Percentiles rank a stretch among this genome's conserved stretches.
Conservation (phyloP, 2,113 vertebrate species). For the Mesoclemmys tuberculata region DNA sequence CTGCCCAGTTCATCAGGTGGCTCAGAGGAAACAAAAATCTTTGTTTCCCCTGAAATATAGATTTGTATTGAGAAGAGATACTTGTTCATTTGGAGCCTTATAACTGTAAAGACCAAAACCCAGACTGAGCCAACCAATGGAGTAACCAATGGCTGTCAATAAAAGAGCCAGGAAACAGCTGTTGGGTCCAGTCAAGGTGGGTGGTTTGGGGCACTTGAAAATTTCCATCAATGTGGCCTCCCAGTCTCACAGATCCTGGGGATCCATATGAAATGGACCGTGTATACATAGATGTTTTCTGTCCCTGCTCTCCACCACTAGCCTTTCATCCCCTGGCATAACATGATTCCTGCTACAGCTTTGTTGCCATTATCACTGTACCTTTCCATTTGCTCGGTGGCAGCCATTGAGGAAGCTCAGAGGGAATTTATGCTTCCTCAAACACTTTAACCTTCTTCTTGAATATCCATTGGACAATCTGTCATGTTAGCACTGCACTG, state of each 20-base stretch:
- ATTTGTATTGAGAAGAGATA: not conserved
- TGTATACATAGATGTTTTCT: not conserved
- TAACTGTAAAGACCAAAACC: not conserved
- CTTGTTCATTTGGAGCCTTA: not conserved
- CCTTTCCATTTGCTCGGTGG: not conserved
- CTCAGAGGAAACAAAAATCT: not conserved
- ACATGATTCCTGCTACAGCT: fast-evolving
- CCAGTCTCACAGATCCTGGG: not conserved
- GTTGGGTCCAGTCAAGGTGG: not conserved
- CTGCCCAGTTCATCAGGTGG: not conserved
- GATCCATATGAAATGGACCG: not conserved
- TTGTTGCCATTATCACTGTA: not conserved
- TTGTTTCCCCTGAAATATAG: not conserved
- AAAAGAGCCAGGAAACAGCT: not conserved
- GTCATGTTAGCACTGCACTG: not conserved
- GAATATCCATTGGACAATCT: not conserved
- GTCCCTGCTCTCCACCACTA: not conserved
- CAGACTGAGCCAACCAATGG: not conserved
- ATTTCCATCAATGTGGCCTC: not conserved
- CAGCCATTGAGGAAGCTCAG: not conserved
- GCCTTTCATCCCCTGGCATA: not conserved
- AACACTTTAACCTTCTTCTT: not conserved
- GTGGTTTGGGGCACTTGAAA: not conserved
- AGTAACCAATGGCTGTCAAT: not conserved
- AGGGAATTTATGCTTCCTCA: not conserved